Evolutionary conservation across 2,888 invertebrate genomes (phyloP).

Genomic region (Chromoteleia sp.): DNA sequence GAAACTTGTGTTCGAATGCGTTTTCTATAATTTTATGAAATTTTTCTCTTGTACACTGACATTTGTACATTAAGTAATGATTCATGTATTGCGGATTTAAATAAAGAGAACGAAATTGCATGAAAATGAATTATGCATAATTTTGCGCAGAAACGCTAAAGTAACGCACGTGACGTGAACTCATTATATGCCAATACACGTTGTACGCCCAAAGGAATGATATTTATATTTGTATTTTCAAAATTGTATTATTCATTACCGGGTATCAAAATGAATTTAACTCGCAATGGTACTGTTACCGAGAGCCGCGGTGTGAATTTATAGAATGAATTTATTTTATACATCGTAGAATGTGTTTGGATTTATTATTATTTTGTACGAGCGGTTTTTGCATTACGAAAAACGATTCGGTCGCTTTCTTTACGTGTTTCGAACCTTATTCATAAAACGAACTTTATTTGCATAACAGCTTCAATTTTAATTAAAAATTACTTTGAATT

Average conservation of each 20-base stretch:
- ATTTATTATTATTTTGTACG: no score
- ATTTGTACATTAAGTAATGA: constrained; percentile 27
- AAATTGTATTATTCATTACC: constrained; percentile 60
- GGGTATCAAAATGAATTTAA: constrained; percentile 41
- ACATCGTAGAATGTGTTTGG: neutral
- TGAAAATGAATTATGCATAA: constrained; percentile 61
- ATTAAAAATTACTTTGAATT: no score
- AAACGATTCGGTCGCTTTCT: neutral
- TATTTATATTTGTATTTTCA: constrained; percentile 52
- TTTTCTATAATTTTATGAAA: constrained; percentile 25
- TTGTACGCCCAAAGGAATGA: constrained; percentile 28
- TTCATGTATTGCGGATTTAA: constrained; percentile 40
- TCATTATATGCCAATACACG: constrained; percentile 47
- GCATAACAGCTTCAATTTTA: no score
- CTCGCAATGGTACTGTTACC: constrained; percentile 8
- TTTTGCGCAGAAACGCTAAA: constrained; percentile 42
- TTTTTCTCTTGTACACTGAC: constrained; percentile 1
- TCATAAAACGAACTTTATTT: no score
- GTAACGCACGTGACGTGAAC: constrained; percentile 47
- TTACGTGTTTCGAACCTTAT: no score
- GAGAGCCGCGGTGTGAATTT: constrained; percentile 14
- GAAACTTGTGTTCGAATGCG: constrained; percentile 12
- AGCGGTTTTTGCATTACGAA: no score
- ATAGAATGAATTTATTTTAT: constrained; percentile 15
- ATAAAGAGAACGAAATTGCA: constrained; percentile 52